These are phyloP conservation scores for Listrodromus nycthemerus DNA, from an alignment of 2,888 invertebrate species.

Conservation along the genomic window DNA sequence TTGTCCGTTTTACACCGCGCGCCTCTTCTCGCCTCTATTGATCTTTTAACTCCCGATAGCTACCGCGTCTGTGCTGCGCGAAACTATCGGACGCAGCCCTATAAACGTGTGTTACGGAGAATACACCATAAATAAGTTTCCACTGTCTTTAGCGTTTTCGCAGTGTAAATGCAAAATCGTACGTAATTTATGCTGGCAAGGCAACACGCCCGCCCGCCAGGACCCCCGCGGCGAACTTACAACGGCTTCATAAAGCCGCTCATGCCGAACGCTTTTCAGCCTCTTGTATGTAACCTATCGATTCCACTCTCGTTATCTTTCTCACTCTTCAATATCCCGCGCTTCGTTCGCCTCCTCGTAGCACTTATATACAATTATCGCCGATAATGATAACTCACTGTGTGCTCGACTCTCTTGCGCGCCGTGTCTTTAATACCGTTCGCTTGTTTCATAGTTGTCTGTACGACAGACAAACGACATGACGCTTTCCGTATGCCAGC, in stretches of 20 bases:
- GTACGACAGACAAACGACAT: conserved; percentile 60
- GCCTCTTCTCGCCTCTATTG: conserved; percentile 33
- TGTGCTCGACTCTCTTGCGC: conserved; percentile 42
- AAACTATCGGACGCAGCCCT: conserved; percentile 22
- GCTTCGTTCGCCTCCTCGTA: conserved; percentile 58
- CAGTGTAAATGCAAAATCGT: conserved; percentile 81
- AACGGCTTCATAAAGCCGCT: conserved; percentile 81
- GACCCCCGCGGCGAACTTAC: conserved; percentile 82
- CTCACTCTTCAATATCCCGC: conserved; percentile 61
- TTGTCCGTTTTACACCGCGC: conserved; percentile 3
- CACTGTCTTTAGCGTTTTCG: conserved; percentile 76
- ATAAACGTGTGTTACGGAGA: conserved; percentile 41
- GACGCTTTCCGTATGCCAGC: conserved; percentile 56
- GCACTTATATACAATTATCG: conserved; percentile 68
- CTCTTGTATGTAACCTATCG: conserved; percentile 52
- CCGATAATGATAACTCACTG: conserved; percentile 72
- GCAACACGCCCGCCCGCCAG: conserved; percentile 78
- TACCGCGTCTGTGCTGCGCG: conserved; percentile 6
- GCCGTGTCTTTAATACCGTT: conserved; percentile 20
- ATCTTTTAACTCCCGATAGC: conserved; percentile 22
- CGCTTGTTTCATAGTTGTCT: conserved; percentile 44
- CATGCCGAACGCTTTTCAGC: conserved; percentile 65
- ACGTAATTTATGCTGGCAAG: conserved; percentile 82
- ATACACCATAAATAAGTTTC: conserved; percentile 69
- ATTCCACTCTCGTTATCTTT: conserved; percentile 59